Base-by-base conservation (phyloP, 2,888 invertebrate genomes). In the Eupithecia pulchellata region DNA sequence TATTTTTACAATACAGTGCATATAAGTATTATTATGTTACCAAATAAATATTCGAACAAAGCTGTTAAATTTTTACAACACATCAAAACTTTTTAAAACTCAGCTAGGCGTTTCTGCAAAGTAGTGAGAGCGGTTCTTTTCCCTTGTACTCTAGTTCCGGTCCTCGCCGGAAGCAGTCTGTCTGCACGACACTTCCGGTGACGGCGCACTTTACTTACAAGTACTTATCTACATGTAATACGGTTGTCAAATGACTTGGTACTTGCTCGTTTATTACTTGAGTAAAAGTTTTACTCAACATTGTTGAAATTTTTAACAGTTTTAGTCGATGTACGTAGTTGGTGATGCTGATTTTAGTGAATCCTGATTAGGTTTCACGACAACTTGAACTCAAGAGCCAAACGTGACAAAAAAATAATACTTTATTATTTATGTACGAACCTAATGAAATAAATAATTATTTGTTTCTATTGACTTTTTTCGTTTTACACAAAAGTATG, bases 101-200 rank as follows among this genome's bases (percentile, higher is more conserved):
- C 25, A 13, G 25, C 11, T 25, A 25, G 25, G 14, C 20, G 14
- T 55, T 27, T 14, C n/a, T 27, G 17, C 29, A 14, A 29, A 57
- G 42, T n/a, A 57, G 17, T 57, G 57, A 29, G 13, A 17, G 30
- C 8, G 3, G 14, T 30, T 58, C 9, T 30, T 29, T 58, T n/a
- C 30, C 29, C 58, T n/a, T 29, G 29, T 30, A n/a, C 0, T 57
- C 4, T 5, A 32, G 17, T 58, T 58, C 58, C 30, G 58, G 30
- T 27, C 8, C n/a, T n/a, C 58, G 58, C 29, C 32, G 58, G 32
- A 58, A 58, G 58, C 30, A 32, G 58, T 30, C 27, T n/a, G 32
- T n/a, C 58, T 17, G 58, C 58, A n/a, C 58, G 58, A 30, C 58
- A 58, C 58, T 58, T 58, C 57, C 57, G 57, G 57, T 57, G 27